phyloP scores from a whole-genome alignment of 2,888 invertebrate genomes.

The Drosophila mimetica region DNA sequence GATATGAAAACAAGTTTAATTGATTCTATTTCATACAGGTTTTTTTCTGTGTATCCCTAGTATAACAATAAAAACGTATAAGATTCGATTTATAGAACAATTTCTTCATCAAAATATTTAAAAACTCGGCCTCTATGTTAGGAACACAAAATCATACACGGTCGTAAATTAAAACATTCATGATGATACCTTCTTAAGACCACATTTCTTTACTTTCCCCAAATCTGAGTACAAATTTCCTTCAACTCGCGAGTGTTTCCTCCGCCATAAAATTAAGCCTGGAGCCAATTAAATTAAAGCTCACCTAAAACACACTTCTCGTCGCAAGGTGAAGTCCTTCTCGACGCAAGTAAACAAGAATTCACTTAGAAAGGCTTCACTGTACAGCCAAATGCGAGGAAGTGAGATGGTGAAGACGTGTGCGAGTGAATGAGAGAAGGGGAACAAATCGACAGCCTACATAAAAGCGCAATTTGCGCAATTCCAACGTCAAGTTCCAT shows the following conservation, averaged over 20 bases:
- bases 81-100: too few species aligned
- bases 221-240: background rate
- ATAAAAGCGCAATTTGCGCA: conserved; percentile 78
- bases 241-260: background rate
- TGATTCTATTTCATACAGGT: too few species aligned
- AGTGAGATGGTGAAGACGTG: background rate
- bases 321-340: background rate
- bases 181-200: background rate
- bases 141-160: background rate
- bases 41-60: too few species aligned
- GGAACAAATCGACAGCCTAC: conserved; percentile 67
- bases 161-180: background rate
- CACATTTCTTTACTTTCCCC: background rate
- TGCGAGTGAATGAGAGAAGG: conserved; percentile 1
- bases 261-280: conserved; percentile 1
- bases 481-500: conserved; percentile 74
- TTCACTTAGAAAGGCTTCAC: conserved; percentile 12
- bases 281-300: conserved; percentile 3
- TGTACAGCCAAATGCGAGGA: conserved; percentile 5
- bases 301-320: background rate
- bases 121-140: too few species aligned
- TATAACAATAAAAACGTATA: too few species aligned
- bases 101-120: too few species aligned
- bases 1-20: too few species aligned
- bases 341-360: conserved; percentile 5